phyloP scores from a whole-genome alignment of 2,797 vertebrate species.

The Cuculus canorus region DNA sequence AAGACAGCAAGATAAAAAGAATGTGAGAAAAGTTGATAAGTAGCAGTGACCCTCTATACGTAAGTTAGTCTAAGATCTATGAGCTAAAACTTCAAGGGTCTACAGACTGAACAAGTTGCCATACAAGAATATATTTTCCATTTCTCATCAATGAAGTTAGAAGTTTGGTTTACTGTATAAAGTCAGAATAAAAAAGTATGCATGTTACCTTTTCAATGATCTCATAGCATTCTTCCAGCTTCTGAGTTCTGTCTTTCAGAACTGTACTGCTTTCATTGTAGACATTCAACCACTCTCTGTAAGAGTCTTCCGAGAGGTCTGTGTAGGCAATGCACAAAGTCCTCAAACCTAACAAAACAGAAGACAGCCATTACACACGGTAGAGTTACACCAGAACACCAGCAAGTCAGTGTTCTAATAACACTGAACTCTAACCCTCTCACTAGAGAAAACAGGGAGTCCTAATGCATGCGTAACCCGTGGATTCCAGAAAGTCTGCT shows the following conservation, averaged over 20 bases:
- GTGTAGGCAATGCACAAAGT: constrained; percentile 95
- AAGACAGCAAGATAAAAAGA: not conserved
- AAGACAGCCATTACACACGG: not conserved
- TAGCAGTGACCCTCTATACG: accelerated
- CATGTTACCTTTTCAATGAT: constrained; percentile 90
- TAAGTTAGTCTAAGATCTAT: not conserved
- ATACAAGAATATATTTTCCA: not conserved
- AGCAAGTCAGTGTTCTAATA: not conserved
- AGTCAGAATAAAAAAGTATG: not conserved
- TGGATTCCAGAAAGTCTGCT: not conserved
- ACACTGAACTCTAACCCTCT: not conserved
- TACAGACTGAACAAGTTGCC: not conserved
- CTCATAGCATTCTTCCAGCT: constrained; percentile 95
- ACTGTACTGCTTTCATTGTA: constrained; percentile 88
- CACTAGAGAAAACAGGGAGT: not conserved
- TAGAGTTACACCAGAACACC: not conserved
- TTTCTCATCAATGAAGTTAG: not conserved
- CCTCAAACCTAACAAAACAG: constrained; percentile 83
- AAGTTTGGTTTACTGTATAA: not conserved
- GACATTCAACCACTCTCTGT: constrained; percentile 89
- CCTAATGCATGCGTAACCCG: not conserved
- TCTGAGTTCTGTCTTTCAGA: constrained; percentile 90
- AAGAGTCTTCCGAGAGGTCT: constrained; percentile 88
- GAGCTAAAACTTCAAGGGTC: not conserved
- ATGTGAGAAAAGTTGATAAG: not conserved